Percentiles rank a stretch among this genome's conserved stretches.
Evolutionary conservation across 2,797 vertebrate species (phyloP).

Genomic region (Bradypus variegatus): DNA sequence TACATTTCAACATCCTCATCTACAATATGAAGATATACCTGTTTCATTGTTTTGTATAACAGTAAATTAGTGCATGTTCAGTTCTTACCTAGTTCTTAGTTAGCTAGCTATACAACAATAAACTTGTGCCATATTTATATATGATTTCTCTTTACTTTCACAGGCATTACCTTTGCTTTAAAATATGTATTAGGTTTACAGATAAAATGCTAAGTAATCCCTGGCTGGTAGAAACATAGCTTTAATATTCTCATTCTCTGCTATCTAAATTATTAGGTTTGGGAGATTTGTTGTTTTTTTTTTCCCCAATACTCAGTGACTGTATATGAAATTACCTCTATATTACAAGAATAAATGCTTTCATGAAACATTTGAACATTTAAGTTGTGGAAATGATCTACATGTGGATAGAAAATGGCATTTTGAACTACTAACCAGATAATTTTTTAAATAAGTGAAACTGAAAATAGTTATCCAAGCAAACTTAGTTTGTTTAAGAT

Average conservation of each 20-base stretch:
- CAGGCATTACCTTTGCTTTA: constrained; percentile 2
- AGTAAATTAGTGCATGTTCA: not conserved
- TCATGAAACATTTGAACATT: constrained; percentile 17
- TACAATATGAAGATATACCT: not conserved
- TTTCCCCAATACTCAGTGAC: not conserved
- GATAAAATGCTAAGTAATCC: not conserved
- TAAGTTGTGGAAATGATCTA: constrained; percentile 8
- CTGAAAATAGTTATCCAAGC: constrained; percentile 32
- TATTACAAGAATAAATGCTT: not conserved
- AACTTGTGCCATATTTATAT: not conserved
- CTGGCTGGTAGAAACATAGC: not conserved
- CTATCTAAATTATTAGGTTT: not conserved
- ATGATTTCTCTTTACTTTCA: constrained; percentile 12
- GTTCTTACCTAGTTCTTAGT: not conserved
- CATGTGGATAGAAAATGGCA: not conserved
- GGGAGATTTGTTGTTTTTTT: not conserved
- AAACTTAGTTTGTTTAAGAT: constrained; percentile 40
- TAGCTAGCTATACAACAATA: not conserved
- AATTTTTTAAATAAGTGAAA: constrained; percentile 35
- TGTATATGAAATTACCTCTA: not conserved
- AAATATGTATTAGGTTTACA: not conserved
- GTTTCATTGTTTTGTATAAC: not conserved
- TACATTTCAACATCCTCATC: not conserved
- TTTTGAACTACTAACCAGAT: not conserved
- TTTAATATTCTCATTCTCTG: constrained; percentile 7